phyloP scores from a whole-genome alignment of 2,113 vertebrate species.

The Phainopepla nitens region DNA sequence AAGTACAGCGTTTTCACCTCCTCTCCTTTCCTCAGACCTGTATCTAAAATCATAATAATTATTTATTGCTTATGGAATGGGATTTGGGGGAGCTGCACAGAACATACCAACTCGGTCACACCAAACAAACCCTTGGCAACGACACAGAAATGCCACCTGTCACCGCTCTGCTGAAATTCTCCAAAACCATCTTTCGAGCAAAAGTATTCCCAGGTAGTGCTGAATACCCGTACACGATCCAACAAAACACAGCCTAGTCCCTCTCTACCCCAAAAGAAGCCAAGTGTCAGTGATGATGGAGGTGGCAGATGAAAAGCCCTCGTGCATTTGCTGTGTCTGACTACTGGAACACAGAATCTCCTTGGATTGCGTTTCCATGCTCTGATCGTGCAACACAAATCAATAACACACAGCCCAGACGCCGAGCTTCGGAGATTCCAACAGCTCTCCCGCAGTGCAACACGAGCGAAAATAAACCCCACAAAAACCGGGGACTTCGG shows the following conservation, averaged over 20 bases:
- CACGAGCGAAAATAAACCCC: neutral
- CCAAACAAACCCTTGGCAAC: neutral
- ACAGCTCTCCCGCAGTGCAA: neutral
- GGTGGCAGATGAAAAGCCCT: fast-evolving
- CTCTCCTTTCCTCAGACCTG: neutral
- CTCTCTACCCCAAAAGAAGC: neutral
- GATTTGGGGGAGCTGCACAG: neutral
- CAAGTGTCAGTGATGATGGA: fast-evolving
- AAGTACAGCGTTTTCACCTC: neutral
- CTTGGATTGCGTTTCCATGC: neutral
- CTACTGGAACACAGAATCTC: neutral
- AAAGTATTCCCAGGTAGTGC: neutral
- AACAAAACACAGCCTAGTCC: fast-evolving
- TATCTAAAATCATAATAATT: neutral
- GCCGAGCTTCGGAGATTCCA: neutral
- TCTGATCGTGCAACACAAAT: neutral
- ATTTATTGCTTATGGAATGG: neutral
- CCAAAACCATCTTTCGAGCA: neutral
- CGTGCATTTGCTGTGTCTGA: fast-evolving
- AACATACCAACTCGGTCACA: neutral
- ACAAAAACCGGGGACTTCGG: fast-evolving
- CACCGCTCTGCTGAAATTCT: neutral
- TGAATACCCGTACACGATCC: neutral
- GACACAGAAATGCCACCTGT: neutral
- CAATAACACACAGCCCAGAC: neutral